These are phyloP conservation scores for Anguilla rostrata DNA, from an alignment of 2,113 vertebrate genomes.

Conservation along the genomic window DNA sequence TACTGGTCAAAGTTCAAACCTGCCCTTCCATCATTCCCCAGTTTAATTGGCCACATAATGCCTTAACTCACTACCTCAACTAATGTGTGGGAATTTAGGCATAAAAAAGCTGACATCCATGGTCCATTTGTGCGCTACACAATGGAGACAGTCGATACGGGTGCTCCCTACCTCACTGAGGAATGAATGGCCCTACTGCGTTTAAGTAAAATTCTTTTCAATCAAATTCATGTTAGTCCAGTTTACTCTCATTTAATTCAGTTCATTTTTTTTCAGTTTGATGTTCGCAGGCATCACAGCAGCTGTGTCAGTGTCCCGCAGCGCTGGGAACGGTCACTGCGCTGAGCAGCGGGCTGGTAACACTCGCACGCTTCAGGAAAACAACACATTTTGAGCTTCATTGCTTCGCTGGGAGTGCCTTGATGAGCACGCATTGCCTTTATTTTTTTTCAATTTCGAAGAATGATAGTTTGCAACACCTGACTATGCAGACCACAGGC, in stretches of 20 bases:
- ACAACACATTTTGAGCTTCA: background rate
- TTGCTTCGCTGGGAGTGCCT: background rate
- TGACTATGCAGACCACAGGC: too few relatives aligned
- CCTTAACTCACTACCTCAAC: background rate
- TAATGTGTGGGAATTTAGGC: background rate
- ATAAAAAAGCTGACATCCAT: background rate
- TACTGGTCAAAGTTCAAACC: background rate
- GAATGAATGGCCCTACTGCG: background rate
- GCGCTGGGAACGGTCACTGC: background rate
- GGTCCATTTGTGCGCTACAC: background rate
- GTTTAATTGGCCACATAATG: background rate
- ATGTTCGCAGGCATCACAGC: background rate
- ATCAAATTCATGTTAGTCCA: background rate
- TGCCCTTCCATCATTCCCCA: background rate
- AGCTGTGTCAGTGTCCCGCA: background rate
- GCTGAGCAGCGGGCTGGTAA: background rate
- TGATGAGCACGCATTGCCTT: background rate
- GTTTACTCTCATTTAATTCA: background rate
- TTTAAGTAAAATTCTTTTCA: background rate
- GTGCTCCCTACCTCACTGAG: background rate
- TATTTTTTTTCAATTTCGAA: too few relatives aligned
- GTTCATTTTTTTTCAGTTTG: background rate
- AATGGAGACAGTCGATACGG: background rate
- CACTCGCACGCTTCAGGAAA: background rate
- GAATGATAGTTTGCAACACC: too few relatives aligned